These are phyloP conservation scores for Megathymus violae DNA, from an alignment of 1,140 invertebrate species.

Conservation along the genomic window DNA sequence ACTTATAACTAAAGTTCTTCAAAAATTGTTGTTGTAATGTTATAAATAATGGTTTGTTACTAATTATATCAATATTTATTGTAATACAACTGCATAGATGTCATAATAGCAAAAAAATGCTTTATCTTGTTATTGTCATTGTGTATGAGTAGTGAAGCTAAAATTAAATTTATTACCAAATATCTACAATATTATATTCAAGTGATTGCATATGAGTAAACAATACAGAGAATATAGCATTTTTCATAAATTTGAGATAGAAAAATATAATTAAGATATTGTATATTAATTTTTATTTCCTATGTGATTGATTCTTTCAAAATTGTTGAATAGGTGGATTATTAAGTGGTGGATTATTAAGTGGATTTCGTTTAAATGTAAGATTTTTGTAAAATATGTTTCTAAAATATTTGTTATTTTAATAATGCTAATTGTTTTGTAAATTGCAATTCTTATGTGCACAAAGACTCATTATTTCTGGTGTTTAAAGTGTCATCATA, in stretches of 20 bases:
- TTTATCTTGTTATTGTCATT: too few species aligned
- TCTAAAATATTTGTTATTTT: slow-evolving; percentile 19
- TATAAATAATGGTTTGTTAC: not conserved
- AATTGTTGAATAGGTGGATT: too few species aligned
- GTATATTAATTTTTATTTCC: slow-evolving; percentile 18
- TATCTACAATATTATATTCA: not conserved
- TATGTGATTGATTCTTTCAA: not conserved
- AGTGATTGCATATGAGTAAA: not conserved
- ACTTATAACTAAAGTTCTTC: too few species aligned
- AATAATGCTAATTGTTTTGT: slow-evolving; percentile 27
- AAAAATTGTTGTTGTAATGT: too few species aligned
- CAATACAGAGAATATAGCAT: not conserved
- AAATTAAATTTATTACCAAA: not conserved
- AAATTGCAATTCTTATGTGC: slow-evolving; percentile 33
- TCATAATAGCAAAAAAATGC: too few species aligned
- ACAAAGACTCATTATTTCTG: slow-evolving; percentile 35
- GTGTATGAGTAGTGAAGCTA: not conserved
- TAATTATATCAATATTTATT: too few species aligned
- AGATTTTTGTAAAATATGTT: slow-evolving; percentile 26
- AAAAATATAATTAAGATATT: slow-evolving; percentile 1
- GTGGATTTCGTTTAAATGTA: slow-evolving; percentile 17
- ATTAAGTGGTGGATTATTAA: slow-evolving; percentile 4
- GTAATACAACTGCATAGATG: too few species aligned
- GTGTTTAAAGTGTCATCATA: slow-evolving; percentile 34
- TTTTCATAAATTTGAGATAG: slow-evolving; percentile 1